Evolutionary conservation across 92 coral and sea anemone genomes (phyloP).

Genomic region (Pocillopora meandrina): DNA sequence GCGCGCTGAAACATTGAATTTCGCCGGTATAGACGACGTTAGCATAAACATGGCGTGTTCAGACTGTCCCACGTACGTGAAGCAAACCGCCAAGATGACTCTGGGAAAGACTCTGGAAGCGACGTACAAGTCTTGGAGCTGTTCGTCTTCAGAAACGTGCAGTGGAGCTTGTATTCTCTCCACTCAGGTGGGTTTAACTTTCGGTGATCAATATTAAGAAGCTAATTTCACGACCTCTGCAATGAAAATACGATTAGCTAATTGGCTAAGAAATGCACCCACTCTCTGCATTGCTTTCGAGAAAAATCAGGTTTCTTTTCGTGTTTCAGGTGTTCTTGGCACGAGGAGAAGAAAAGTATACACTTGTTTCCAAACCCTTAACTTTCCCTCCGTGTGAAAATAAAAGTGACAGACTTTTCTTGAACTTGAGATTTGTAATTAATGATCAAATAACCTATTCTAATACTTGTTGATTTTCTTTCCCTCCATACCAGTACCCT

Average conservation of each 20-base stretch:
- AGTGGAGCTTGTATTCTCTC: conserved; percentile 75
- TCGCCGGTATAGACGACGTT: conserved; percentile 43
- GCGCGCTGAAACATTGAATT: conserved; percentile 54
- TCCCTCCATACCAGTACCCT: conserved; percentile 46
- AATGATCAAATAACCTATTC: not conserved
- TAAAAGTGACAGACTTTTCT: not conserved
- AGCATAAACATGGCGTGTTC: conserved; percentile 62
- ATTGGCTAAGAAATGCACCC: no score
- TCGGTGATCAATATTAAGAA: no score
- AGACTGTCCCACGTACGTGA: conserved; percentile 50
- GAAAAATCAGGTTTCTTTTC: no score
- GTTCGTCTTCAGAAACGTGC: conserved; percentile 61
- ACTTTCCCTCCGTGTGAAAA: not conserved
- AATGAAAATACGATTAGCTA: no score
- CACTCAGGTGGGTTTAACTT: conserved; percentile 50
- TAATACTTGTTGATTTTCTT: not conserved
- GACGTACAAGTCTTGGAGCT: conserved; percentile 64
- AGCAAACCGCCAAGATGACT: conserved; percentile 53
- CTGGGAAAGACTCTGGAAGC: conserved; percentile 60
- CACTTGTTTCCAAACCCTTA: no score
- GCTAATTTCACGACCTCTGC: no score
- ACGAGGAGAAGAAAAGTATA: no score
- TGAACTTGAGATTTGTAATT: not conserved
- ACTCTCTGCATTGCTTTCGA: no score
- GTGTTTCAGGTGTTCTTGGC: no score